Evolutionary conservation across 2,113 vertebrate species (phyloP).

Genomic region (Cariama cristata): DNA sequence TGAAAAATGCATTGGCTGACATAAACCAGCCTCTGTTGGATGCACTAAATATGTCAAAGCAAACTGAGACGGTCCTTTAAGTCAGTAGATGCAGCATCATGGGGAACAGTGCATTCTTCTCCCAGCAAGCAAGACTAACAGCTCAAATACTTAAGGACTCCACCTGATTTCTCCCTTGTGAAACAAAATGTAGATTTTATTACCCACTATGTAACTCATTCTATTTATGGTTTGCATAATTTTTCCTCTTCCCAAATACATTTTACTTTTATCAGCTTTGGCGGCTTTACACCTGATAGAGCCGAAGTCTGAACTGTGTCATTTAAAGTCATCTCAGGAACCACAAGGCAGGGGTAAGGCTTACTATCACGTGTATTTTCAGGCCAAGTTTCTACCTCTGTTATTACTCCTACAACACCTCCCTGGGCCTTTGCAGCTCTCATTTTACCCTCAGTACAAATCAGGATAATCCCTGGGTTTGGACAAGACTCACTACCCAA

Average conservation of each 20-base stretch:
- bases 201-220: constrained; percentile 32
- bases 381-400: background rate
- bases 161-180: constrained; percentile 63
- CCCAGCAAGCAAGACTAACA: constrained; percentile 25
- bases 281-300: constrained; percentile 3
- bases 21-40: constrained; percentile 19
- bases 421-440: background rate
- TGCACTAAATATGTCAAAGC: constrained; percentile 62
- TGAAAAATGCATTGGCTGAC: constrained; percentile 27
- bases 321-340: constrained; percentile 13
- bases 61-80: constrained; percentile 38
- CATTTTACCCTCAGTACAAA: constrained; percentile 43
- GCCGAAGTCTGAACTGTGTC: background rate
- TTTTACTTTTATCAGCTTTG: constrained; percentile 48
- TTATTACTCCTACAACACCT: background rate
- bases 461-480: constrained; percentile 50
- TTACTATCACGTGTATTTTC: background rate
- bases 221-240: constrained; percentile 58
- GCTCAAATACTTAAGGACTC: constrained; percentile 36
- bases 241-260: constrained; percentile 45
- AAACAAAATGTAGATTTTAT: constrained; percentile 67
- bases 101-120: constrained; percentile 23
- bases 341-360: background rate
- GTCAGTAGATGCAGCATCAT: background rate
- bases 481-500: background rate